Evolutionary conservation across 2,888 invertebrate genomes (phyloP).

Genomic region (Deilephila elpenor): DNA sequence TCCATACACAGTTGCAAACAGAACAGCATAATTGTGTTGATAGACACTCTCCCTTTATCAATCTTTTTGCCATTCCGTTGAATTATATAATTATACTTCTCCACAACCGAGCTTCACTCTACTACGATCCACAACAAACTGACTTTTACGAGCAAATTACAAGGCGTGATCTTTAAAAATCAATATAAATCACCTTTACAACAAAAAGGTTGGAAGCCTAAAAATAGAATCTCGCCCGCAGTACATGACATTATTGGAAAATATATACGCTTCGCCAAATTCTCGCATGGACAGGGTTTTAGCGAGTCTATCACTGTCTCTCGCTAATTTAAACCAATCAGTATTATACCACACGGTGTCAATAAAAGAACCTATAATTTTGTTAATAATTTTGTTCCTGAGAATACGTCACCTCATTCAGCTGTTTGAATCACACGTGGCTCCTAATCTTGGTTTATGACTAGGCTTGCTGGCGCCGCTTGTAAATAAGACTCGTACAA

Average conservation of each 20-base stretch:
- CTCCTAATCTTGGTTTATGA: no score
- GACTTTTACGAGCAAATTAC: no score
- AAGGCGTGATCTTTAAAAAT: background rate
- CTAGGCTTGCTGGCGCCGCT: no score
- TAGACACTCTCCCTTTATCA: no score
- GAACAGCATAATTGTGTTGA: no score
- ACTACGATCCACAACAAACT: background rate
- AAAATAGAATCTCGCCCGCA: background rate
- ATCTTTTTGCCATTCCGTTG: no score
- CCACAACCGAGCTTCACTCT: no score
- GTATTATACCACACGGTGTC: conserved; percentile 18
- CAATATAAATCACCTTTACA: background rate
- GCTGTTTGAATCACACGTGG: conserved; percentile 2
- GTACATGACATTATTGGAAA: background rate
- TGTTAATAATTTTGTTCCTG: conserved; percentile 28
- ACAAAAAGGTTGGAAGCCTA: background rate
- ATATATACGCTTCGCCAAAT: conserved; percentile 7
- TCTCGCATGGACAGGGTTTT: background rate
- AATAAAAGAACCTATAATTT: no score
- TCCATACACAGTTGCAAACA: no score
- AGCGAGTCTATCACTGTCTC: conserved; percentile 31
- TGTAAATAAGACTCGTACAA: no score
- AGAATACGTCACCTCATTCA: conserved; percentile 23
- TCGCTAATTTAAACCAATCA: conserved; percentile 31
- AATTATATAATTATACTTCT: no score